Percentiles rank a stretch among this genome's conserved stretches.
Evolutionary conservation across 2,797 vertebrate genomes (phyloP).

Genomic region (Lerista edwardsae): DNA sequence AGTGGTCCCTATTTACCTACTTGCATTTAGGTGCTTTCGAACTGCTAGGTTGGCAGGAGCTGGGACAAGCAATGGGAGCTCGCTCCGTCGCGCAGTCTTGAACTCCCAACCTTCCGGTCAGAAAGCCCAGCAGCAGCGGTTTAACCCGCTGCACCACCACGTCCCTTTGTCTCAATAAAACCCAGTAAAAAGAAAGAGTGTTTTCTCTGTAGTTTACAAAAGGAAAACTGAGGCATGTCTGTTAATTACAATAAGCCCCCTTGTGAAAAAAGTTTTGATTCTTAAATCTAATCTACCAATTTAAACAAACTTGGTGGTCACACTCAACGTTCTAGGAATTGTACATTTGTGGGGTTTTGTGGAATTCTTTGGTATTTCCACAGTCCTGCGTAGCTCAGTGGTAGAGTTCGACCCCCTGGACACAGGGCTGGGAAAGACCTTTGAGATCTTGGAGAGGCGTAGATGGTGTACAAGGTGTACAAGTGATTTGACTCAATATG

Average conservation of each 20-base stretch:
- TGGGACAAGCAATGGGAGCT: too few species aligned
- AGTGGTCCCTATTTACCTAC: too few species aligned
- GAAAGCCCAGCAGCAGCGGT: too few species aligned
- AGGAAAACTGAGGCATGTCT: not conserved
- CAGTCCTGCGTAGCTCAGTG: too few species aligned
- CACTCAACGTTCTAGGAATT: too few species aligned
- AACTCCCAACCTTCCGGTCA: too few species aligned
- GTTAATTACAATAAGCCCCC: not conserved
- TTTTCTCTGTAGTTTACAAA: not conserved
- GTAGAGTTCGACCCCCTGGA: not conserved
- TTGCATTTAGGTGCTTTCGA: too few species aligned
- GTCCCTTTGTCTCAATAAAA: not conserved
- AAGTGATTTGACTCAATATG: not conserved
- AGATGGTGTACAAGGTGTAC: too few species aligned
- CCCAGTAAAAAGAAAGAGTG: not conserved
- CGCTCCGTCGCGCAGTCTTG: too few species aligned
- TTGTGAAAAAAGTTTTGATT: not conserved
- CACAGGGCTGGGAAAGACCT: not conserved
- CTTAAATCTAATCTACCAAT: not conserved
- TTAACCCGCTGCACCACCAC: too few species aligned
- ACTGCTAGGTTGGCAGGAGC: too few species aligned
- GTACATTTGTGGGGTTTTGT: not conserved
- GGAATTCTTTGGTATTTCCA: not conserved
- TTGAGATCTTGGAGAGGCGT: too few species aligned
- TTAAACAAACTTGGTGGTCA: not conserved